Base-by-base conservation (phyloP, 2,888 invertebrate genomes). In the Cyclophora albipunctata region DNA sequence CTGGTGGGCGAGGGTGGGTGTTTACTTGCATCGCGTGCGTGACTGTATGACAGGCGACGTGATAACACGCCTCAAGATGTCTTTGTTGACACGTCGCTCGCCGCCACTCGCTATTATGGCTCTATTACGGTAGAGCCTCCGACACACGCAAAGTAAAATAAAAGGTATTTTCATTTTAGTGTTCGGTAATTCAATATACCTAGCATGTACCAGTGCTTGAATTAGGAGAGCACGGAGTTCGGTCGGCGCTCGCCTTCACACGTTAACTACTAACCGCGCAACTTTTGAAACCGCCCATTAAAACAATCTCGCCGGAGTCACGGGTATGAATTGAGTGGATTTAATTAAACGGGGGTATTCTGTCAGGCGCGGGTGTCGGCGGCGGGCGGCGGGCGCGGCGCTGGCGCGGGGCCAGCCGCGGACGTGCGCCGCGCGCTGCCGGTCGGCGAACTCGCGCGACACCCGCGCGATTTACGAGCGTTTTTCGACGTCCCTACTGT, bases 281-380 rank as follows among this genome's bases (percentile, higher is more conserved):
- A 43, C 43, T 43, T 43, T 43, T 34, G 33, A 6, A 42, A 43
- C 46, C 46, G 40, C 42, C 45, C 45, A 57, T 57, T 52, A 52
- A 48, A 55, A 51, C 57, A 47, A 54, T 55, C 55, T 46, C 52
- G 34, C 42, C 45, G 34, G 47, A 47, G 49, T 40, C 42, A 20
- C 42, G 7, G 3, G 47, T 53, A 60, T 62, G 64, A 62, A 64
- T 65, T 34, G 58, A 62, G 59, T 57, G 59, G 60, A 60, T 63
- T 64, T 65, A 63, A 65, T 64, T 64, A 62, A 62, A 62, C 46
- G 53, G 45, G 47, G 41, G 34, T 47, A 40, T 41, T 43, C 53
- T 45, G 52, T 34, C 50, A 34, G 51, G 40, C 20, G 20, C 20
- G 20, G 45, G 41, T 35, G 48, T 34, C 48, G 34, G 52, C 59